Conservation (phyloP, 1,140 invertebrate species). For the Psix sp. region DNA sequence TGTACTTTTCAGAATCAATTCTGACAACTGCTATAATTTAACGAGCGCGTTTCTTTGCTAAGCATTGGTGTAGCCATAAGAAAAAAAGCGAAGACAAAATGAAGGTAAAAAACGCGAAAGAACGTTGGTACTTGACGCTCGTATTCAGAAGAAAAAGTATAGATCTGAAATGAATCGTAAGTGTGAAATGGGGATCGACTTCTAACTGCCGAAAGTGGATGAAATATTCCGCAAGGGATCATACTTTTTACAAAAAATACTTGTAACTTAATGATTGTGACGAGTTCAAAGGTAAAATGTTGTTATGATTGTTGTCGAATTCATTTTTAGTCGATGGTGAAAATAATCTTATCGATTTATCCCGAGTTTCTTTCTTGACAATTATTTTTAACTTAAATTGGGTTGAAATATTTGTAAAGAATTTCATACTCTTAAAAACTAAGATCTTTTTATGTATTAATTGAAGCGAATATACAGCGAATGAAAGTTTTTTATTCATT, state of each 20-base stretch:
- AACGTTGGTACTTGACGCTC: slow-evolving; percentile 49
- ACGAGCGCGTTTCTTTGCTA: slow-evolving; percentile 39
- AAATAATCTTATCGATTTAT: no score
- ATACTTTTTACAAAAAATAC: slow-evolving; percentile 25
- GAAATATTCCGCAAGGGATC: slow-evolving; percentile 45
- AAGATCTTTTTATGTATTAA: no score
- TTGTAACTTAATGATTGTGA: slow-evolving; percentile 22
- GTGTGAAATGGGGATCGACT: slow-evolving; percentile 52
- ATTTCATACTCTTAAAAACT: no score
- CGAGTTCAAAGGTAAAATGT: neutral
- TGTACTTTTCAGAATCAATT: slow-evolving; percentile 40
- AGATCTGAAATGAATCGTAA: slow-evolving; percentile 45
- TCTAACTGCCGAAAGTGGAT: slow-evolving; percentile 48
- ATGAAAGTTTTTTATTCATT: no score
- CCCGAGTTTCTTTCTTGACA: no score
- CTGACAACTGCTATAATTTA: slow-evolving; percentile 48
- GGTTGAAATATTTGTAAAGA: no score
- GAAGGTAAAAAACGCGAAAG: slow-evolving; percentile 23
- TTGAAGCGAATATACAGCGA: no score
- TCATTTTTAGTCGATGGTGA: no score
- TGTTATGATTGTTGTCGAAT: no score
- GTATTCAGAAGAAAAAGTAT: slow-evolving; percentile 47
- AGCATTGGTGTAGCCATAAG: slow-evolving; percentile 14
- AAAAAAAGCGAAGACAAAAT: slow-evolving; percentile 47
- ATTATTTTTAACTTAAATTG: no score